Evolutionary conservation across 2,888 invertebrate genomes (phyloP), one percentile per base, ranked within the genome.

Genomic region (Podabrus alpinus): DNA sequence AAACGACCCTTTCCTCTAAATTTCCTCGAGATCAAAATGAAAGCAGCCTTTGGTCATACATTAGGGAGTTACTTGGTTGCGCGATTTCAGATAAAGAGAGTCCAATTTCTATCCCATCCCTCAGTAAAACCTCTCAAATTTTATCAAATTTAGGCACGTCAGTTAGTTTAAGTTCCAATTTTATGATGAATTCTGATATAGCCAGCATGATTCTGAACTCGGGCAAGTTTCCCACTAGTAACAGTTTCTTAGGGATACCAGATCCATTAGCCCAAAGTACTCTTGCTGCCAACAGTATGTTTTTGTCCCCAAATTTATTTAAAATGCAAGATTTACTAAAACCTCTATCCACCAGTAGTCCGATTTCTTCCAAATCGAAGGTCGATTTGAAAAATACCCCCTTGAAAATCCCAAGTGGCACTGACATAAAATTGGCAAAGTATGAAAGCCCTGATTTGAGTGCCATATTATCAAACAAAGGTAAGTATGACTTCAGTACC

Each of bases 11-110:
- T 66, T 92, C 92, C 25, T 93, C 94, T 0, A 96, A 96, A 86
- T 93, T 96, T 83, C 96, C 96, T 0, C 89, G 94, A 29, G 95
- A 95, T 82, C 92, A 93, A 83, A 92, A 92, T 79, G 94, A 94
- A 83, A 92, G 92, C 3, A 89, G 92, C 4, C 87, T 95, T 59
- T 95, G 95, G 95, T 92, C 93, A 82, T 93, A 92, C 83, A 92
- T 95, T 73, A 91, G 93, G 69, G 94, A 94, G 78, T 91, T 94
- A 83, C 88, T 95, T 69, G 94, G 93, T 59, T 93, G 93, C 81
- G 92, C 92, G 70, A 92, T 92, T 68, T 93, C 93, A 78, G 92
- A 92, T 84, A 91, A 92, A 86, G 91, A 92, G 82, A 87, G 90
- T 25, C 84, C 92, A 74, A 85, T 92, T 70, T 91, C 91, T 4